These are phyloP conservation scores for Cygnus buccinator DNA, from an alignment of 2,113 vertebrate genomes.

Conservation along the genomic window DNA sequence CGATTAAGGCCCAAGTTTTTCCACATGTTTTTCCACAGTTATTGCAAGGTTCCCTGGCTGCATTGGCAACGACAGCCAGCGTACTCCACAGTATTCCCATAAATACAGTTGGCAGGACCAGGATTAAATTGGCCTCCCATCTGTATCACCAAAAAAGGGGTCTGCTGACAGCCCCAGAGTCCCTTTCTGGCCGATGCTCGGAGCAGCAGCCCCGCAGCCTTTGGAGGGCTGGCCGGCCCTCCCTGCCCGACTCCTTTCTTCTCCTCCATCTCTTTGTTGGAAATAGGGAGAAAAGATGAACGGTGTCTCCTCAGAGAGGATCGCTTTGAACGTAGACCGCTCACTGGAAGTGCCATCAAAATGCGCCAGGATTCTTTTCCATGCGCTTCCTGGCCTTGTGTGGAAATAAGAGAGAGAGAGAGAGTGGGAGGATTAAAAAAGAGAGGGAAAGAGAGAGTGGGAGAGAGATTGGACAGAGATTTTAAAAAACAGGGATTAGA, in stretches of 20 bases:
- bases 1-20: neutral
- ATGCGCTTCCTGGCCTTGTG: neutral
- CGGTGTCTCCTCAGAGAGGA: constrained; percentile 10
- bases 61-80: neutral
- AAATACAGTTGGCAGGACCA: neutral
- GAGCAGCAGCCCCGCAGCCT: neutral
- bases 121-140: neutral
- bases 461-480: constrained; percentile 60
- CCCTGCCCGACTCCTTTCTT: constrained; percentile 15
- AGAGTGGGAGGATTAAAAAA: neutral
- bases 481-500: constrained; percentile 65
- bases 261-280: constrained; percentile 57
- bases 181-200: neutral
- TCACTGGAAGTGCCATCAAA: constrained; percentile 31
- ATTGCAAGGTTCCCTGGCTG: neutral
- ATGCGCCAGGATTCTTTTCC: neutral
- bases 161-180: neutral
- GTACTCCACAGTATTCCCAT: neutral
- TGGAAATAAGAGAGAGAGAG: constrained; percentile 35
- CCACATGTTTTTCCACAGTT: neutral
- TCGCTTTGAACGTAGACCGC: constrained; percentile 1
- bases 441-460: constrained; percentile 55
- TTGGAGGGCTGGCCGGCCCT: neutral
- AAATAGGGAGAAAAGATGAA: constrained; percentile 66
- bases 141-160: neutral